phyloP scores from a whole-genome alignment of 2,113 vertebrate genomes.

The Sapajus apella region DNA sequence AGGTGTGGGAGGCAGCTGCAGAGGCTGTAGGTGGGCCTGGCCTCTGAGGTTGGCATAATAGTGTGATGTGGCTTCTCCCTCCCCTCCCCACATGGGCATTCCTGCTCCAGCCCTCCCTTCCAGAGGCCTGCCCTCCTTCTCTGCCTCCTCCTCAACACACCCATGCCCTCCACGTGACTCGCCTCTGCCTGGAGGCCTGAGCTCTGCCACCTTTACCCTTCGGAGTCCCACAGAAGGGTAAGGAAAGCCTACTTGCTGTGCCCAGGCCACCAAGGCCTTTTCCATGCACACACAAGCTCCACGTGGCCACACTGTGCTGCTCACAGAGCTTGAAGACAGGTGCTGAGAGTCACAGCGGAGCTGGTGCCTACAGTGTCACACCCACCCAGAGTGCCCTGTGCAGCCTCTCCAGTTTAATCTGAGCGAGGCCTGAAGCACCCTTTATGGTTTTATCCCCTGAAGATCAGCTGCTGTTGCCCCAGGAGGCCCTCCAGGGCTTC shows the following conservation, averaged over 20 bases:
- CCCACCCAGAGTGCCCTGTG: no score
- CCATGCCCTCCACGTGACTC: not conserved
- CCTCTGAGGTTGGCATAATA: not conserved
- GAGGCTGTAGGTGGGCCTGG: no score
- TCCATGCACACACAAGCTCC: not conserved
- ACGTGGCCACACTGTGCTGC: not conserved
- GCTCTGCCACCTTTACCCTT: not conserved
- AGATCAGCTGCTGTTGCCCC: no score
- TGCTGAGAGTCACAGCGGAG: not conserved
- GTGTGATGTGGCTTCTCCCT: not conserved
- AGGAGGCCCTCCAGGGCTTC: no score
- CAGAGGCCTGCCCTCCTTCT: not conserved
- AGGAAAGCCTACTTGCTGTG: not conserved
- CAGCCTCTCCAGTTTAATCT: no score
- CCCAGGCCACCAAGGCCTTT: not conserved
- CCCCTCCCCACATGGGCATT: not conserved
- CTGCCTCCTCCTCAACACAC: not conserved
- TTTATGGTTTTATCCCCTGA: no score
- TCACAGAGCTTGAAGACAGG: not conserved
- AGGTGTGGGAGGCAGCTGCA: fast-evolving
- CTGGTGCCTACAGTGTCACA: not conserved
- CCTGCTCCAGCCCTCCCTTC: not conserved
- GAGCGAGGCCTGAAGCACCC: no score
- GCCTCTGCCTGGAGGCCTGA: not conserved
- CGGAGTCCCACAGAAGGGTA: not conserved